Evolutionary conservation across 2,888 invertebrate species (phyloP).

Genomic region (Cataglyphis livida): DNA sequence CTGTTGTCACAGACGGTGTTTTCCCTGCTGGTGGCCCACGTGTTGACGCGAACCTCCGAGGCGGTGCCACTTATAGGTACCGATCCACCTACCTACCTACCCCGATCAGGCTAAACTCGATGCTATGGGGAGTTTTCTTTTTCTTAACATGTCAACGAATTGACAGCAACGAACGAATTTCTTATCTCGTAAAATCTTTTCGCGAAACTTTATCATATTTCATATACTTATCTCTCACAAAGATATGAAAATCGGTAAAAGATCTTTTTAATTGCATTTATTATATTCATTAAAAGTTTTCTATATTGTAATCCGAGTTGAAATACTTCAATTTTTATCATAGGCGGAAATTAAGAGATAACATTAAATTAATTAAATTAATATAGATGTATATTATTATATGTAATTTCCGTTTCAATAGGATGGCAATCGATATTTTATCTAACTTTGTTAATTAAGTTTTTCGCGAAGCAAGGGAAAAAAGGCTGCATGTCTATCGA

Average conservation of each 20-base stretch:
- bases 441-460: conserved; percentile 25
- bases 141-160: not conserved
- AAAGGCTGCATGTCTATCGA: not conserved
- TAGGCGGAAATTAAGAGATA: not conserved
- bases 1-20: conserved; percentile 99
- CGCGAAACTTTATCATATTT: not conserved
- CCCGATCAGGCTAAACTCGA: conserved; percentile 36
- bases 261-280: not conserved
- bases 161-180: not conserved
- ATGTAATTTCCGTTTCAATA: not conserved
- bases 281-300: not conserved
- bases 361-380: not conserved
- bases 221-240: not conserved
- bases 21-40: conserved; percentile 99
- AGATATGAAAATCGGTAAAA: not conserved
- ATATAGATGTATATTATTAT: not conserved
- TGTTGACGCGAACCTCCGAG: conserved; percentile 99
- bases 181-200: not conserved
- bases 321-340: not conserved
- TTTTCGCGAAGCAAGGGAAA: not conserved
- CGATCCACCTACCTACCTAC: conserved; percentile 67
- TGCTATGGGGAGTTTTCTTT: conserved; percentile 55
- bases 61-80: conserved; percentile 99
- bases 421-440: not conserved
- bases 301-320: not conserved